Percentiles rank a stretch among this genome's conserved stretches.
Conservation (phyloP, 2,888 invertebrate genomes). For the Scaptomyza polygonia region DNA sequence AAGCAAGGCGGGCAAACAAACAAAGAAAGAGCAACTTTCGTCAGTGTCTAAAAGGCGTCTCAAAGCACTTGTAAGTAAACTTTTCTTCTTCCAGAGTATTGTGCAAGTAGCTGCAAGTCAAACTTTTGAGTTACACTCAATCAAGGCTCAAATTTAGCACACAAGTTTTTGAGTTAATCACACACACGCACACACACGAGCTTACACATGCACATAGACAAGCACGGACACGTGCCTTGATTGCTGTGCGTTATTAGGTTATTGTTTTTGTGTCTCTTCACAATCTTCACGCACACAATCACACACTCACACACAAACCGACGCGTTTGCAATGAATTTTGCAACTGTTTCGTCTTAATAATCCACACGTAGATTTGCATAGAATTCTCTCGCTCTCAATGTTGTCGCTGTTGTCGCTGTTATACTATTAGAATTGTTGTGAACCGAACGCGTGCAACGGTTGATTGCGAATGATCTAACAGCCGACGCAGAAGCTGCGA, state of each 20-base stretch:
- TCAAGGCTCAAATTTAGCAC: slow-evolving; percentile 82
- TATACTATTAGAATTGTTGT: slow-evolving; percentile 25
- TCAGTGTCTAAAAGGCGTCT: slow-evolving; percentile 55
- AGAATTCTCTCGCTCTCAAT: not conserved
- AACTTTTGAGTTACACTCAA: slow-evolving; percentile 73
- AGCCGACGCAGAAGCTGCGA: slow-evolving; percentile 57
- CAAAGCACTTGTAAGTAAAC: slow-evolving; percentile 38
- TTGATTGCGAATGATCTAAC: slow-evolving; percentile 82
- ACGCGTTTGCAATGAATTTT: slow-evolving; percentile 26
- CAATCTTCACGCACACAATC: slow-evolving; percentile 15
- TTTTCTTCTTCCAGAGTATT: slow-evolving; percentile 4
- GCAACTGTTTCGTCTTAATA: slow-evolving; percentile 42
- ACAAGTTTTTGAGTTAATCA: slow-evolving; percentile 44
- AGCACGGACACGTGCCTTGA: slow-evolving; percentile 34
- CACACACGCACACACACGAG: slow-evolving; percentile 13
- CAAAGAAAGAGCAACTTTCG: slow-evolving; percentile 60
- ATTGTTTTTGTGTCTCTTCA: slow-evolving; percentile 22
- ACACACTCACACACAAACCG: slow-evolving; percentile 14
- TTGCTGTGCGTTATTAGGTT: slow-evolving; percentile 28
- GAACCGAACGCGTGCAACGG: slow-evolving; percentile 77
- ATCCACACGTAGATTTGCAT: slow-evolving; percentile 43
- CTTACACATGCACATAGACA: slow-evolving; percentile 26
- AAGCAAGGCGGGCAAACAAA: slow-evolving; percentile 13
- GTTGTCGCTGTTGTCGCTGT: slow-evolving; percentile 32
- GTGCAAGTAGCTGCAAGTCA: slow-evolving; percentile 39